phyloP scores from a whole-genome alignment of 2,113 vertebrate genomes.

The Chloroceryle aenea region DNA sequence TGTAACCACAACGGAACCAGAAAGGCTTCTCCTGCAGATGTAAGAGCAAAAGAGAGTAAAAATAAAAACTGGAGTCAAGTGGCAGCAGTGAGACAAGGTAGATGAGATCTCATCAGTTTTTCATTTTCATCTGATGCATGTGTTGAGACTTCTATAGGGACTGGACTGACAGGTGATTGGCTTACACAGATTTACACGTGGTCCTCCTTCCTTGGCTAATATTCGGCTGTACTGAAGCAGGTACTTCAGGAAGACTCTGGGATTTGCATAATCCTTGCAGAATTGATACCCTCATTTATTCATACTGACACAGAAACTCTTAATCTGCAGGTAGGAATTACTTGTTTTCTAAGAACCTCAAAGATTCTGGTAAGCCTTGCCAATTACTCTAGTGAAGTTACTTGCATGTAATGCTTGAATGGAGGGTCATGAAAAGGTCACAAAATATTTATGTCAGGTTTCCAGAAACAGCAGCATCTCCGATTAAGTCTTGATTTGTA shows the following conservation, averaged over 20 bases:
- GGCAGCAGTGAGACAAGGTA: not conserved
- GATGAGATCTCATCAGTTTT: not conserved
- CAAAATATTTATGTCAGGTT: not conserved
- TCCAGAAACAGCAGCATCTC: not conserved
- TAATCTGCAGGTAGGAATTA: not conserved
- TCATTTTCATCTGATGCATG: not conserved
- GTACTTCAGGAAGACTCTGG: not conserved
- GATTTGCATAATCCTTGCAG: not conserved
- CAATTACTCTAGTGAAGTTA: not conserved
- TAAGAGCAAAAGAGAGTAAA: not conserved
- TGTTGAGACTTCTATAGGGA: not conserved
- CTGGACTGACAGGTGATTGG: not conserved
- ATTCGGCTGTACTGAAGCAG: not conserved
- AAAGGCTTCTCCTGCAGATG: conserved; percentile 84
- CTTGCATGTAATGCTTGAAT: not conserved
- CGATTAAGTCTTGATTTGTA: not conserved
- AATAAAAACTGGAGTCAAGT: not conserved
- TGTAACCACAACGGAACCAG: conserved; percentile 94
- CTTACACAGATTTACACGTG: not conserved
- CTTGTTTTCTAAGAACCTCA: not conserved
- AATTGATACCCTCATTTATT: not conserved
- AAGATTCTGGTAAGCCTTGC: not conserved
- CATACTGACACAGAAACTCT: not conserved
- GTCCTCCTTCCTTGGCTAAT: not conserved
- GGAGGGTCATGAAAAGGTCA: not conserved